Evolutionary conservation across 2,888 invertebrate genomes (phyloP).

Genomic region (Lasioglossum oenotherae): DNA sequence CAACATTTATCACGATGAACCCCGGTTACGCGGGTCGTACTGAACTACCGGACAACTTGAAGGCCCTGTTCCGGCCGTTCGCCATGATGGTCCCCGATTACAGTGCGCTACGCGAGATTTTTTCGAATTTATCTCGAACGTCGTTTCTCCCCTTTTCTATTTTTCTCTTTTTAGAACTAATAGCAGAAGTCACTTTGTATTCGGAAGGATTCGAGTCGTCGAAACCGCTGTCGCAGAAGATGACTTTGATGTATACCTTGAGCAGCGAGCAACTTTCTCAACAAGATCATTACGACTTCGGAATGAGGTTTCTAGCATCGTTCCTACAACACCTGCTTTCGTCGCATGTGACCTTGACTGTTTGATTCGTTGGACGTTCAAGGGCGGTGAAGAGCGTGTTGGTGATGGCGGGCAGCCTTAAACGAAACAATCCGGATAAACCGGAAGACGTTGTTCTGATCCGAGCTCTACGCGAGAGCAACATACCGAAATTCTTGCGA

Average conservation of each 20-base stretch:
- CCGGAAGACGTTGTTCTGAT: slow-evolving; percentile 93
- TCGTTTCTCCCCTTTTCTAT: background rate
- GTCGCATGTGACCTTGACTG: background rate
- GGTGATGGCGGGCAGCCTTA: slow-evolving; percentile 96
- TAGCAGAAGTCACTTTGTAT: slow-evolving; percentile 96
- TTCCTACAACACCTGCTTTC: no score
- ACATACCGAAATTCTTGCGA: slow-evolving; percentile 94
- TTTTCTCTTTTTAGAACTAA: slow-evolving; percentile 86
- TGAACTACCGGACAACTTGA: slow-evolving; percentile 94
- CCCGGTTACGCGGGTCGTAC: slow-evolving; percentile 96
- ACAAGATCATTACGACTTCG: slow-evolving; percentile 97
- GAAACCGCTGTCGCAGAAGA: slow-evolving; percentile 93
- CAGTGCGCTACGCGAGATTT: slow-evolving; percentile 84
- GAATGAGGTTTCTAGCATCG: slow-evolving; percentile 87
- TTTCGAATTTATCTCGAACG: background rate
- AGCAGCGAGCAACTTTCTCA: slow-evolving; percentile 96
- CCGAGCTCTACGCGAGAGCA: slow-evolving; percentile 94
- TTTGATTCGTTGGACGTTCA: background rate
- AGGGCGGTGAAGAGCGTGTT: slow-evolving; percentile 96
- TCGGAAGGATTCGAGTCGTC: slow-evolving; percentile 97
- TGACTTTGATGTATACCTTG: slow-evolving; percentile 96
- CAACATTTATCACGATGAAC: slow-evolving; percentile 96
- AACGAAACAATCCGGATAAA: slow-evolving; percentile 93
- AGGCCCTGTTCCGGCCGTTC: slow-evolving; percentile 94
- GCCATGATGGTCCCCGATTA: slow-evolving; percentile 98